These are phyloP conservation scores for Trachelus troglodyta DNA, from an alignment of 2,888 invertebrate genomes.

Conservation along the genomic window DNA sequence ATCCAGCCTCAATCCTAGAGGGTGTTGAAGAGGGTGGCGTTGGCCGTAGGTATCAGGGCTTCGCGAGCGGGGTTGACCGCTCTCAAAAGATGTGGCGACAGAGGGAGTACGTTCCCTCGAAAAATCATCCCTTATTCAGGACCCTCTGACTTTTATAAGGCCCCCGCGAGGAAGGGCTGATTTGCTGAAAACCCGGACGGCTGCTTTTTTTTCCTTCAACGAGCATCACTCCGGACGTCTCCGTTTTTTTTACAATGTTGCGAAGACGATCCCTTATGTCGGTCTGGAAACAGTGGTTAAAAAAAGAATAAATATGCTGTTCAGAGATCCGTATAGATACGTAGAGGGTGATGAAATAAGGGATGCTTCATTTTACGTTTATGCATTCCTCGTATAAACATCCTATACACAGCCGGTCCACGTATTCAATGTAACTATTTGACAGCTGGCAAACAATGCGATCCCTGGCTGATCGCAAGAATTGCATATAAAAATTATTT, in stretches of 20 bases:
- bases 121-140: slow-evolving; percentile 56
- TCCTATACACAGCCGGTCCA: background rate
- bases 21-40: slow-evolving; percentile 1
- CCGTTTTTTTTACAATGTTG: background rate
- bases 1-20: background rate
- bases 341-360: background rate
- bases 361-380: background rate
- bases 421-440: too few species aligned
- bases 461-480: background rate
- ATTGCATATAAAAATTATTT: background rate
- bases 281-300: background rate
- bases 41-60: background rate
- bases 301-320: background rate
- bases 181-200: slow-evolving; percentile 13
- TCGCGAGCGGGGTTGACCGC: slow-evolving; percentile 46
- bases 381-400: background rate
- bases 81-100: slow-evolving; percentile 55
- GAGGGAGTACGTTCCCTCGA: slow-evolving; percentile 28
- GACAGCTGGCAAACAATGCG: too few species aligned
- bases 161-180: slow-evolving; percentile 32
- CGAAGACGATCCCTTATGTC: background rate
- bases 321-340: background rate
- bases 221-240: background rate
- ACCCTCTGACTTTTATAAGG: slow-evolving; percentile 49
- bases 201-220: background rate